Percentiles rank a stretch among this genome's conserved stretches.
Evolutionary conservation across 2,888 invertebrate species (phyloP).

Genomic region (Halictus ligatus): DNA sequence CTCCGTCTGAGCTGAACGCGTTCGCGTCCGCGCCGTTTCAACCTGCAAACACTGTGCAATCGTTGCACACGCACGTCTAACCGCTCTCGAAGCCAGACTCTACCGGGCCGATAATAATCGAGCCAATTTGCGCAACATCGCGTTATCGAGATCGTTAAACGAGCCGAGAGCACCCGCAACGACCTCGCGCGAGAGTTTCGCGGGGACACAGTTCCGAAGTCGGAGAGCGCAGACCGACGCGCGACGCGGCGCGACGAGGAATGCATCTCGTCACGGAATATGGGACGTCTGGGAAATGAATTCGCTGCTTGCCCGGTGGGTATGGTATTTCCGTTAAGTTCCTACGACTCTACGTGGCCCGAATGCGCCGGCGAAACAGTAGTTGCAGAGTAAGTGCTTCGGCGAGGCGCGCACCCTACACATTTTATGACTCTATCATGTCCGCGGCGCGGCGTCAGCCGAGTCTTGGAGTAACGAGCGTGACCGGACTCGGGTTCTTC

Average conservation of each 20-base stretch:
- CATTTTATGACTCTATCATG: constrained; percentile 44
- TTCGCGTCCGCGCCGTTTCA: background rate
- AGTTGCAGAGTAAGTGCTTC: constrained; percentile 37
- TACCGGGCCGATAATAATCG: background rate
- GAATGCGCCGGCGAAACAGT: constrained; percentile 41
- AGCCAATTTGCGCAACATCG: constrained; percentile 21
- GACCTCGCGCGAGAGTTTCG: background rate
- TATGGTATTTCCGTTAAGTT: constrained; percentile 48
- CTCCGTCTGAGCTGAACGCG: background rate
- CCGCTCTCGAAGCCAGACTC: constrained; percentile 5
- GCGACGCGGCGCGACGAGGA: constrained; percentile 2
- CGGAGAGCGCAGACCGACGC: background rate
- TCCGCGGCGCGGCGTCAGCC: constrained; percentile 14
- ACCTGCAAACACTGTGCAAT: background rate
- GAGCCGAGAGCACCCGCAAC: background rate
- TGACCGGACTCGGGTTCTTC: constrained; percentile 16
- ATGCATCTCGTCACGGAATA: constrained; percentile 29
- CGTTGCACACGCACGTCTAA: background rate
- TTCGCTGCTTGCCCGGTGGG: constrained; percentile 31
- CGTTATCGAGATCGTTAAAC: constrained; percentile 14
- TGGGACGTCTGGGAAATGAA: constrained; percentile 61
- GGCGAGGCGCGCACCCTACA: constrained; percentile 16
- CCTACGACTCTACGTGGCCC: constrained; percentile 61
- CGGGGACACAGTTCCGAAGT: background rate
- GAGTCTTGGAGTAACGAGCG: constrained; percentile 40